Conservation (phyloP, 2,113 vertebrate species). For the Coturnix japonica region DNA sequence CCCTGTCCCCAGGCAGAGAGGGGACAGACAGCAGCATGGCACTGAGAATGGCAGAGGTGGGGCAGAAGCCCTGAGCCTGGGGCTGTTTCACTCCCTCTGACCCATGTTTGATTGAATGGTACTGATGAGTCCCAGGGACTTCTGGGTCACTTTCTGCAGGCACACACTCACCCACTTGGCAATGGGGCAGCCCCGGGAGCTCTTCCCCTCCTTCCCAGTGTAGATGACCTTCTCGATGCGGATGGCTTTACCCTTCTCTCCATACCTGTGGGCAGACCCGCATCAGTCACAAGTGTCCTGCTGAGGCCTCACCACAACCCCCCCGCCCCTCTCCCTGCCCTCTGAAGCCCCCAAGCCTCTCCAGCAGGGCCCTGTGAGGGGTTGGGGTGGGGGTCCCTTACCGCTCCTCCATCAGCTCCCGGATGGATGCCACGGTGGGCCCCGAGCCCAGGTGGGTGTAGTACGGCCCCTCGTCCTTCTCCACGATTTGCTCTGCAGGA, state of each 20-base stretch:
- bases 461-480: constrained; percentile 98
- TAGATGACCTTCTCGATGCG: constrained; percentile 96
- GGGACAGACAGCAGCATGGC: not conserved
- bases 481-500: constrained; percentile 89
- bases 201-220: constrained; percentile 96
- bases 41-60: not conserved
- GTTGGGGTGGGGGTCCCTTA: constrained; percentile 27
- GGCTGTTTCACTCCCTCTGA: not conserved
- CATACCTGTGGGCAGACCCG: constrained; percentile 78
- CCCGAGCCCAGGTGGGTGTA: constrained; percentile 98
- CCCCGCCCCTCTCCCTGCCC: not conserved
- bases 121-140: not conserved
- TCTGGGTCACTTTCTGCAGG: not conserved
- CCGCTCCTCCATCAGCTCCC: constrained; percentile 93
- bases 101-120: not conserved
- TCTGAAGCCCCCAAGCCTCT: not conserved
- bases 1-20: not conserved
- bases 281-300: fast-evolving
- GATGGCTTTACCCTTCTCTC: constrained; percentile 93
- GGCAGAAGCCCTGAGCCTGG: fast-evolving
- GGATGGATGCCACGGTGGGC: constrained; percentile 91
- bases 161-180: constrained; percentile 98
- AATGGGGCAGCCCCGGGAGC: constrained; percentile 96
- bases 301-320: no score
- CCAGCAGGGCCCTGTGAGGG: fast-evolving